phyloP scores from a whole-genome alignment of 1,140 invertebrate genomes.

The Sogatella furcifera region DNA sequence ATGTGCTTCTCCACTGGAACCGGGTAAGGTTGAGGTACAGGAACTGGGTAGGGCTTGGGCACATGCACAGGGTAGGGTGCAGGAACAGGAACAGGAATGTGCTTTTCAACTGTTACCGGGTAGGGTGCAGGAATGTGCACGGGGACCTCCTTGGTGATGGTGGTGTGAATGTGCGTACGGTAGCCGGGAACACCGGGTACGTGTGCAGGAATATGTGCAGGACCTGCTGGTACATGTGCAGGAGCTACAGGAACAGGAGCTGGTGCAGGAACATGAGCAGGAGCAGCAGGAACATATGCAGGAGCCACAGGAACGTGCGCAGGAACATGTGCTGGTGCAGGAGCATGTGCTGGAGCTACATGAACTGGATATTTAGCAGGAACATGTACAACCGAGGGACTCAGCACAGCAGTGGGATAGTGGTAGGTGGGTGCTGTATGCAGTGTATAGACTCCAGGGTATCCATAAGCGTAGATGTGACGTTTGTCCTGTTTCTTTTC shows the following conservation, averaged over 20 bases:
- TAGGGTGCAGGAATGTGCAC: constrained; percentile 38
- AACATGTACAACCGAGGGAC: background rate
- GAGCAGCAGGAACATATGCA: background rate
- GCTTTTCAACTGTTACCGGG: constrained; percentile 48
- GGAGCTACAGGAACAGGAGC: background rate
- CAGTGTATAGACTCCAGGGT: background rate
- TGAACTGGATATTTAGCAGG: background rate
- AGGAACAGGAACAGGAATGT: constrained; percentile 45
- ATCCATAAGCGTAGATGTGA: constrained; percentile 4
- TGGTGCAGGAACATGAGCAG: background rate
- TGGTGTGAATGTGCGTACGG: background rate
- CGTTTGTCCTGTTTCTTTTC: constrained; percentile 10
- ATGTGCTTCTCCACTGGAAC: constrained; percentile 34
- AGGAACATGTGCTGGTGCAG: background rate
- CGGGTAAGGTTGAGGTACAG: constrained; percentile 44
- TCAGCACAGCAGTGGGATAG: background rate
- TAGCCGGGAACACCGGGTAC: background rate
- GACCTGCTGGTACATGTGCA: background rate
- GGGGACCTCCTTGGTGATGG: constrained; percentile 2
- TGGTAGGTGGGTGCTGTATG: background rate
- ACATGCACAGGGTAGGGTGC: constrained; percentile 9
- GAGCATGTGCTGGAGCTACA: background rate
- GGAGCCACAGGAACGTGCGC: background rate
- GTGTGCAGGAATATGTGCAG: background rate
- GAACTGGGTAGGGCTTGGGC: constrained; percentile 50